Conservation (phyloP, 2,888 invertebrate genomes). For the Folsomia manolachei region DNA sequence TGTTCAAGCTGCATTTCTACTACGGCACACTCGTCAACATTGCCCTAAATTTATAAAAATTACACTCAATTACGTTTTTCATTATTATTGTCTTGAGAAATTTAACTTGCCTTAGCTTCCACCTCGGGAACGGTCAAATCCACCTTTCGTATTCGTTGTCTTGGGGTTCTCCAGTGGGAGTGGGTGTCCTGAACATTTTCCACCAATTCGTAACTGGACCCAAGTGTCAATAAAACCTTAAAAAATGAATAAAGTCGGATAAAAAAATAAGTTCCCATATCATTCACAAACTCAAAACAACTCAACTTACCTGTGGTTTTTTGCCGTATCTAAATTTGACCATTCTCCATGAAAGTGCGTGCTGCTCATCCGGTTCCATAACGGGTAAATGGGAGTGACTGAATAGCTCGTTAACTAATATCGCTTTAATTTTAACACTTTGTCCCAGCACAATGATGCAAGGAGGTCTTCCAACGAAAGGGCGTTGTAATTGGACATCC, state of each 20-base stretch:
- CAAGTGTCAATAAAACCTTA: constrained; percentile 53
- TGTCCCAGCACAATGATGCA: constrained; percentile 73
- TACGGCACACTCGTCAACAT: constrained; percentile 65
- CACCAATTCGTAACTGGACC: constrained; percentile 60
- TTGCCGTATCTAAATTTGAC: constrained; percentile 49
- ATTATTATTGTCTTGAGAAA: neutral
- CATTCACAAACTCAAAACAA: constrained; percentile 5
- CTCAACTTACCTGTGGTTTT: constrained; percentile 36
- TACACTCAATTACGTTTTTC: constrained; percentile 5
- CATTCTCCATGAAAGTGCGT: constrained; percentile 48
- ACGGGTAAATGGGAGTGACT: constrained; percentile 66
- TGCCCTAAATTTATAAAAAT: constrained; percentile 51
- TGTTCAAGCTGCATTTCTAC: constrained; percentile 73
- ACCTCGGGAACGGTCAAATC: constrained; percentile 60
- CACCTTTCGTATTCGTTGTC: constrained; percentile 54
- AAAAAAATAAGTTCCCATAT: neutral
- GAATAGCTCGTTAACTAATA: constrained; percentile 70
- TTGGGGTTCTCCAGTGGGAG: constrained; percentile 65
- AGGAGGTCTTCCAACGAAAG: constrained; percentile 59
- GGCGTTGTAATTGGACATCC: constrained; percentile 43
- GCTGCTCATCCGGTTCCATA: constrained; percentile 43
- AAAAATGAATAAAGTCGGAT: no score
- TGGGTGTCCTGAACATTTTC: constrained; percentile 65
- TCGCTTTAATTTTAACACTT: constrained; percentile 66
- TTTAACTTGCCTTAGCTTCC: constrained; percentile 55